Evolutionary conservation across 1,140 invertebrate species (phyloP), one percentile per base, ranked within the genome.

Genomic region (Eueides isabella): DNA sequence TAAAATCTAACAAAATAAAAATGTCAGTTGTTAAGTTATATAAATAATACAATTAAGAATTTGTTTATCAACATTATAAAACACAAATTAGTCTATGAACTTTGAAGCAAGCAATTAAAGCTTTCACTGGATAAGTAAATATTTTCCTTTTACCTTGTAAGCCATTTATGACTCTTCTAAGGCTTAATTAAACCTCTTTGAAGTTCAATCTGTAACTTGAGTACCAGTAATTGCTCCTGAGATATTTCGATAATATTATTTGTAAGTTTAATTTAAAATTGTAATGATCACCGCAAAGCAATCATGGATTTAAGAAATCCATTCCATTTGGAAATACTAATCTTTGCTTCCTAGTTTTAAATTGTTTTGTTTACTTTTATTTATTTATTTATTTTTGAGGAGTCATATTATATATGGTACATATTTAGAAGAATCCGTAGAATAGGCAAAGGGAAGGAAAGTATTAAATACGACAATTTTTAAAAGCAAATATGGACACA

Each of bases 171-270:
- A 84, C 78, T 83, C 82, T 80, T 82, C 82, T 78, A 85, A 87
- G 80, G 84, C 82, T 89, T 90, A 91, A 90, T 92, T 91, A 91
- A 89, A 72, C 71, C 35, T 77, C 84, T 92, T 92, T 92, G 90
- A 92, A 90, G 88, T 92, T 90, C 88, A 90, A 92, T 89, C 87
- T 86, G 84, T 86, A 85, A 89, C 86, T 80, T 74, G 81, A 89
- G 81, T 85, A 84, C 82, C 78, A 75, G 82, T 89, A 88, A 91
- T 91, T 91, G 83, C 84, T 80, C 78, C 73, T 80, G 68, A 71
- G 77, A 81, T 80, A 82, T 85, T 85, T 80, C 76, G 79, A 79
- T 80, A 77, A 82, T 87, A 83, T 83, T 74, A 74, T 67, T 55
- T 41, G 30, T 38, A 41, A 74, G 30, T 62, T 38, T 28, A 74